Base-by-base conservation (phyloP, 2,888 invertebrate genomes). In the Pachydiplax longipennis region DNA sequence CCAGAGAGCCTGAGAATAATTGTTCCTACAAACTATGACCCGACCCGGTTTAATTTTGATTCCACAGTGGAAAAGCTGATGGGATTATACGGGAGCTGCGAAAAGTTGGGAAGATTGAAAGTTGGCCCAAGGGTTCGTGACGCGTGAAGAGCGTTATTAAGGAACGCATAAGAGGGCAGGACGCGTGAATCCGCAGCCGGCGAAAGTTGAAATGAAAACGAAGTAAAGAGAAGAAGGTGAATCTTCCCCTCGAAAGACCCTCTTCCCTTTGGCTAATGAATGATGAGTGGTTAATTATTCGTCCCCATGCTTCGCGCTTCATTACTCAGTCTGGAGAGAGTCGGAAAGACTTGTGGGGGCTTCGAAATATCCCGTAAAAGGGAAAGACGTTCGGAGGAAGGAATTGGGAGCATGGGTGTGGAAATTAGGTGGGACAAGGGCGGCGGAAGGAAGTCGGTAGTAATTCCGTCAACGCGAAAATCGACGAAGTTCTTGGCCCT, bases 201-300 rank as follows among this genome's bases (percentile, higher is more conserved):
- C 6, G 61, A 61, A n/a, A 61, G 61, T n/a, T 18, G 61, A 61
- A 6, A 61, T 18, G n/a, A n/a, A 61, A n/a, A 61, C 61, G 61
- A 61, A n/a, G n/a, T 3, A 61, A n/a, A 61, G 61, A 65, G 65
- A 25, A 65, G 25, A 65, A 25, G 25, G 65, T 22, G 8, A 61
- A 18, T 61, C 61, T 4, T 22, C n/a, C n/a, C 61, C n/a, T 22
- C 15, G 61, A 15, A 61, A n/a, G 0, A 15, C 80, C 25, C 35
- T 0, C 53, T 83, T 40, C 81, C 81, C 22, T 18, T n/a, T n/a
- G 31, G 48, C 83, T 58, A 83, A 83, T 83, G 83, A 58, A 83
- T 83, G 58, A 35, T 61, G 58, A 83, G 58, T 58, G 83, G 35
- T 83, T 83, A 83, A 83, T 83, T 58, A 83, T 83, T 83, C 83